phyloP scores from a whole-genome alignment of 2,113 vertebrate genomes.

The Corythornis vintsioides region DNA sequence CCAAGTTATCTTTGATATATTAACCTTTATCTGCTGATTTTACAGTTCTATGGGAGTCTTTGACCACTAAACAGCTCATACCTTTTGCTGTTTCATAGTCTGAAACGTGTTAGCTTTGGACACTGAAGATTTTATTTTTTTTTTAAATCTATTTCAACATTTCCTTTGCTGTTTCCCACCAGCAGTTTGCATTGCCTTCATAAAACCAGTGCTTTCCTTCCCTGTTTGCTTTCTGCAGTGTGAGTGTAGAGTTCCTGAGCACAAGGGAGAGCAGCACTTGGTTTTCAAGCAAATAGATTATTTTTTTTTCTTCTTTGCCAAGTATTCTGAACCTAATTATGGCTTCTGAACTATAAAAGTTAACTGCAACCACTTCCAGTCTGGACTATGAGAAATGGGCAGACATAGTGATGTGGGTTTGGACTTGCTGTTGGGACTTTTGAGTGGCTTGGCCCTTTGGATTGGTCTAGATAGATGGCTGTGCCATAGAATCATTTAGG shows the following conservation, averaged over 20 bases:
- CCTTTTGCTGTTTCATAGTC: neutral
- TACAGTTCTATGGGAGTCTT: neutral
- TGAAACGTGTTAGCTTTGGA: neutral
- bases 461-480: neutral
- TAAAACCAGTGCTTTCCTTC: neutral
- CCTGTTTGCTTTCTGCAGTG: neutral
- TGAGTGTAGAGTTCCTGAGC: neutral
- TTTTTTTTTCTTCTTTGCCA: neutral
- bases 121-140: neutral
- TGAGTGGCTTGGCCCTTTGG: neutral
- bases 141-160: neutral
- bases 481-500: neutral
- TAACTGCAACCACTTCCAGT: neutral
- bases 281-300: neutral
- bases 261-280: neutral
- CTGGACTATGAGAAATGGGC: neutral
- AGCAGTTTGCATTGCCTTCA: neutral
- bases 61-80: neutral
- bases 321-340: neutral
- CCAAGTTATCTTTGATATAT: neutral
- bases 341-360: conserved; percentile 6
- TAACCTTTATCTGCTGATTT: neutral
- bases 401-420: neutral
- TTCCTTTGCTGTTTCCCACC: neutral
- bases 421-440: neutral